phyloP scores from a whole-genome alignment of 2,888 invertebrate genomes.

The Drosophila tripunctata region DNA sequence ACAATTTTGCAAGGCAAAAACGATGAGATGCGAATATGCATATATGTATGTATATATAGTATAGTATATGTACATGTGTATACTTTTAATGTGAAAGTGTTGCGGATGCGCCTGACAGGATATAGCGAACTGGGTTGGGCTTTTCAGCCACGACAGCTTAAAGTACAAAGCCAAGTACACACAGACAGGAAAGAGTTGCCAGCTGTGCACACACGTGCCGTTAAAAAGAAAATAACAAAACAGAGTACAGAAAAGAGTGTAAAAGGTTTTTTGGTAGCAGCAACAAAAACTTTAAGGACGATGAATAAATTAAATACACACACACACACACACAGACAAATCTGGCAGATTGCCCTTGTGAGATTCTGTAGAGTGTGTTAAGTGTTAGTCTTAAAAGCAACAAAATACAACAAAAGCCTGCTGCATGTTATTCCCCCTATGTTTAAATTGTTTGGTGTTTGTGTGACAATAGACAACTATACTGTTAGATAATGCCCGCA shows the following conservation, averaged over 20 bases:
- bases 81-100: conserved; percentile 52
- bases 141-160: conserved; percentile 57
- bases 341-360: conserved; percentile 64
- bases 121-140: conserved; percentile 55
- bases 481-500: conserved; percentile 1
- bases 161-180: conserved; percentile 62
- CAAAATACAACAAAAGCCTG: too few species aligned
- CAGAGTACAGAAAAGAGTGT: conserved; percentile 33
- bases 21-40: conserved; percentile 1
- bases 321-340: conserved; percentile 16
- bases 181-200: conserved; percentile 49
- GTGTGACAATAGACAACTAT: conserved; percentile 4
- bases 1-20: conserved; percentile 30
- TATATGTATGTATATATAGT: not conserved
- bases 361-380: conserved; percentile 46
- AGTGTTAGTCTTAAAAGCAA: conserved; percentile 17
- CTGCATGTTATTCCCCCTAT: conserved; percentile 27
- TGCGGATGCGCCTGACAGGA: conserved; percentile 65
- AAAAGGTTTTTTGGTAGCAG: conserved; percentile 44
- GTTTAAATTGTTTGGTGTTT: conserved; percentile 9
- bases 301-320: conserved; percentile 64
- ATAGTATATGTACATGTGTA: conserved; percentile 6
- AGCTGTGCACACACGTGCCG: conserved; percentile 73
- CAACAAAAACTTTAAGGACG: conserved; percentile 52
- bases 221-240: conserved; percentile 51